These are phyloP conservation scores for Drosophila leonis DNA, from an alignment of 2,888 invertebrate genomes.

Conservation along the genomic window DNA sequence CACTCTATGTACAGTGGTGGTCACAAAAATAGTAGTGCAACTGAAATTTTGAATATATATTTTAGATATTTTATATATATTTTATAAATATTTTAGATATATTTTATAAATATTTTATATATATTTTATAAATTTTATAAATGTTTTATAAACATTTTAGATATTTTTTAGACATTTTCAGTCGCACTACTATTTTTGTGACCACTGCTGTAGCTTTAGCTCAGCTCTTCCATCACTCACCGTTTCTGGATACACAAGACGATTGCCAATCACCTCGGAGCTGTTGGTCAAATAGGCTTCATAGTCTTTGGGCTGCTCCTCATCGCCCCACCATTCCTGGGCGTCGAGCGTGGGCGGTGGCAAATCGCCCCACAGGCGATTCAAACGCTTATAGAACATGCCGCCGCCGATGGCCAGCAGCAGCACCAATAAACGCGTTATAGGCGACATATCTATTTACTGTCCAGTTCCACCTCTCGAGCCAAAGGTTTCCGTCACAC, in stretches of 20 bases:
- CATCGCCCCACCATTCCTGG: conserved; percentile 83
- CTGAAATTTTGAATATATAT: too few relatives aligned
- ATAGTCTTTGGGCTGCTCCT: conserved; percentile 72
- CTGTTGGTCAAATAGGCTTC: conserved; percentile 70
- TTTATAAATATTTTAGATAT: not conserved
- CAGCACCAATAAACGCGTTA: conserved; percentile 67
- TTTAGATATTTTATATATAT: too few relatives aligned
- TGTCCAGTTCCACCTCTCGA: conserved; percentile 1
- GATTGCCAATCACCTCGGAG: conserved; percentile 70
- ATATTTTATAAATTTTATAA: too few relatives aligned
- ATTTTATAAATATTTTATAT: too few relatives aligned
- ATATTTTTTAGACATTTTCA: too few relatives aligned
- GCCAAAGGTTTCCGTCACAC: conserved; percentile 38
- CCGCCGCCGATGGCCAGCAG: conserved; percentile 70
- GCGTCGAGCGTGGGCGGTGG: conserved; percentile 67
- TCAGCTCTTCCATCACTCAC: conserved; percentile 48
- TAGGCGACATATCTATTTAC: conserved; percentile 63
- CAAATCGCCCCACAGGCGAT: conserved; percentile 60
- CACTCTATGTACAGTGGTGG: not conserved
- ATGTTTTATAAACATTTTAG: too few relatives aligned
- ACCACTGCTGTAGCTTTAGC: not conserved
- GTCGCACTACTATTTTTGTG: too few relatives aligned
- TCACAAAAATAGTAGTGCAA: too few relatives aligned
- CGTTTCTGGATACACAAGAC: conserved; percentile 61
- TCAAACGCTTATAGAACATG: conserved; percentile 68